Evolutionary conservation across 2,113 vertebrate genomes (phyloP).

Genomic region (Spilogale gracilis): DNA sequence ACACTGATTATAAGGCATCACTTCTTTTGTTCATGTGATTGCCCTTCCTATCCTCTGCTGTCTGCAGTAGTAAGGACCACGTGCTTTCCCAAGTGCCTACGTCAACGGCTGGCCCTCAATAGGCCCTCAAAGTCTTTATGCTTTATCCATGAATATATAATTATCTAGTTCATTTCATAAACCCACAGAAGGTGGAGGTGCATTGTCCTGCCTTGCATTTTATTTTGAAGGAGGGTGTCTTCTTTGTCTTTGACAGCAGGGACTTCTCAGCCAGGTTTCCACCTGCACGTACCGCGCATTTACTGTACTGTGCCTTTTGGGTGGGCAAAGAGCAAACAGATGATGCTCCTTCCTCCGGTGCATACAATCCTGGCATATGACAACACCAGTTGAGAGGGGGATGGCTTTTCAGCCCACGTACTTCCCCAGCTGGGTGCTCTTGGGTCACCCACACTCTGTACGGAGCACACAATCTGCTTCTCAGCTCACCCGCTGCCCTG

Average conservation of each 20-base stretch:
- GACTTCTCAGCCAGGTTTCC: not conserved
- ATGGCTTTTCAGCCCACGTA: not conserved
- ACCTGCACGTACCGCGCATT: not conserved
- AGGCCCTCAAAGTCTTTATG: not conserved
- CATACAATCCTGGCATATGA: fast-evolving
- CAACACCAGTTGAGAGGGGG: fast-evolving
- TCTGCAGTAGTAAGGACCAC: not conserved
- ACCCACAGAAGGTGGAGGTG: not conserved
- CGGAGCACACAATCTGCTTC: not conserved
- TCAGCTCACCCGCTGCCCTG: not conserved
- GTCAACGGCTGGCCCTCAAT: not conserved
- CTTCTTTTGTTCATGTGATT: not conserved
- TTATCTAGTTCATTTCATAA: not conserved
- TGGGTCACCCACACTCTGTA: no score
- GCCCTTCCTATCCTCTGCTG: not conserved
- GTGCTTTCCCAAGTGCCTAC: not conserved
- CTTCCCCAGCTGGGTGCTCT: not conserved
- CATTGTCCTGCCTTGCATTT: not conserved
- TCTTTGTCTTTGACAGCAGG: not conserved
- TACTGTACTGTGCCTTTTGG: not conserved
- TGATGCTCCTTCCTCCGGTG: not conserved
- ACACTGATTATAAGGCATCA: not conserved
- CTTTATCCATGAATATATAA: not conserved
- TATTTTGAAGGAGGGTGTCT: not conserved
- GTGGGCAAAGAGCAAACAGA: not conserved